phyloP scores from a whole-genome alignment of 2,888 invertebrate genomes.

The Melipona bicolor region DNA sequence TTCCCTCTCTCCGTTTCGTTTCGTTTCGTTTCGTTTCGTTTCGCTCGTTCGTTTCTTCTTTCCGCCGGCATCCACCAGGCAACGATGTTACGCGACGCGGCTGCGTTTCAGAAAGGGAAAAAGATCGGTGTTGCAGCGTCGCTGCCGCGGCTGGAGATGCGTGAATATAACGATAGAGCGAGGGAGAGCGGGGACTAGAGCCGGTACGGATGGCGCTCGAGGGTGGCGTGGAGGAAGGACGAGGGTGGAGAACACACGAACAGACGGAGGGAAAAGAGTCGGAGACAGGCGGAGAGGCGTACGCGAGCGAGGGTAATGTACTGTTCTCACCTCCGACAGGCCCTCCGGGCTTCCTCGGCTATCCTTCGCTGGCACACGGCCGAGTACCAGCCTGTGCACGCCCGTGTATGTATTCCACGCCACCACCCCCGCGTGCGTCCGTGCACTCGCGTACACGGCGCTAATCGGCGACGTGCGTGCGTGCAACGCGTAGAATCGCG shows the following conservation, averaged over 20 bases:
- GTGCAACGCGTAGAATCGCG: conserved; percentile 47
- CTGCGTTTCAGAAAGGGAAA: conserved; percentile 50
- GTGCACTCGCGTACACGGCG: conserved; percentile 18
- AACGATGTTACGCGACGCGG: conserved; percentile 52
- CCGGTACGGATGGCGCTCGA: conserved; percentile 38
- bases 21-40: background rate
- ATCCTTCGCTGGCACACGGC: conserved; percentile 61
- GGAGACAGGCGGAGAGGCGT: conserved; percentile 59
- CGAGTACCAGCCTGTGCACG: conserved; percentile 38
- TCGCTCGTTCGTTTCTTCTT: background rate
- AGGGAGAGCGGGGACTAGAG: conserved; percentile 35
- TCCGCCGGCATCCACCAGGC: background rate
- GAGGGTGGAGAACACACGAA: conserved; percentile 57
- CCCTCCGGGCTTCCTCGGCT: conserved; percentile 75
- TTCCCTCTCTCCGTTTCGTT: background rate
- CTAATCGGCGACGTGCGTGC: conserved; percentile 37
- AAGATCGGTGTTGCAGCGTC: conserved; percentile 52
- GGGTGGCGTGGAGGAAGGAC: conserved; percentile 48
- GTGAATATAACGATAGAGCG: conserved; percentile 68
- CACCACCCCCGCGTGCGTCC: conserved; percentile 18
- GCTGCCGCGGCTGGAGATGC: conserved; percentile 56
- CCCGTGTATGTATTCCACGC: conserved; percentile 33
- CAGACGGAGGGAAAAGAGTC: conserved; percentile 64
- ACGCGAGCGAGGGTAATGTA: conserved; percentile 76
- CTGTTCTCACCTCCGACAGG: conserved; percentile 79